phyloP scores from a whole-genome alignment of 1,140 invertebrate species.

The Drosophila teissieri region DNA sequence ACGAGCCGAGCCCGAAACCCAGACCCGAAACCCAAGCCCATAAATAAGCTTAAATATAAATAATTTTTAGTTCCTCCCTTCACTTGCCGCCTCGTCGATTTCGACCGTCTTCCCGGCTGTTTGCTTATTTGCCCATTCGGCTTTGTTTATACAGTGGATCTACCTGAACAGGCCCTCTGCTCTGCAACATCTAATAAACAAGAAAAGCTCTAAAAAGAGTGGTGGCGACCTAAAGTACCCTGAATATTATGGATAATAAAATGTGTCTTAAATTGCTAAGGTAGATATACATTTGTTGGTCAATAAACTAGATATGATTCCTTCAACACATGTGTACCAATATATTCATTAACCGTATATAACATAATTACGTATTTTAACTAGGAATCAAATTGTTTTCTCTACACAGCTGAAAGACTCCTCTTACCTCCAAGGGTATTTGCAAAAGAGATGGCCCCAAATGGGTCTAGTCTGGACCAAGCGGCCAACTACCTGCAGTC shows the following conservation, averaged over 20 bases:
- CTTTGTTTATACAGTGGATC: conserved; percentile 77
- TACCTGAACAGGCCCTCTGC: conserved; percentile 59
- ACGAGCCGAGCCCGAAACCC: conserved; percentile 27
- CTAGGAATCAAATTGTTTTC: no score
- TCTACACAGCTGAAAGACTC: neutral
- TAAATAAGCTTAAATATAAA: conserved; percentile 75
- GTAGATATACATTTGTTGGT: no score
- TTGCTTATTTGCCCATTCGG: conserved; percentile 65
- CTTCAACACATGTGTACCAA: no score
- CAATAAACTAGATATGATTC: no score
- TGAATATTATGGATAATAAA: neutral
- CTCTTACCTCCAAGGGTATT: conserved; percentile 17
- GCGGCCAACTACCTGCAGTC: conserved; percentile 51
- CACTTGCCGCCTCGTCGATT: conserved; percentile 17
- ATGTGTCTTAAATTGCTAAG: neutral
- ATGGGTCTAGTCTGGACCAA: conserved; percentile 22
- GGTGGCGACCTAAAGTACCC: conserved; percentile 5
- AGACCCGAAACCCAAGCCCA: conserved; percentile 55
- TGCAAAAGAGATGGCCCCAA: conserved; percentile 18
- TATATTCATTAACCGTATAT: no score
- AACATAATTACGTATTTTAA: no score
- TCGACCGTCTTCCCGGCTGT: conserved; percentile 22
- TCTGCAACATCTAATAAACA: conserved; percentile 55
- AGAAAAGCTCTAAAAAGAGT: neutral
- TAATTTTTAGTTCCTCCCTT: conserved; percentile 35